phyloP scores from a whole-genome alignment of 2,797 vertebrate species.

The Premnoplex brunnescens region DNA sequence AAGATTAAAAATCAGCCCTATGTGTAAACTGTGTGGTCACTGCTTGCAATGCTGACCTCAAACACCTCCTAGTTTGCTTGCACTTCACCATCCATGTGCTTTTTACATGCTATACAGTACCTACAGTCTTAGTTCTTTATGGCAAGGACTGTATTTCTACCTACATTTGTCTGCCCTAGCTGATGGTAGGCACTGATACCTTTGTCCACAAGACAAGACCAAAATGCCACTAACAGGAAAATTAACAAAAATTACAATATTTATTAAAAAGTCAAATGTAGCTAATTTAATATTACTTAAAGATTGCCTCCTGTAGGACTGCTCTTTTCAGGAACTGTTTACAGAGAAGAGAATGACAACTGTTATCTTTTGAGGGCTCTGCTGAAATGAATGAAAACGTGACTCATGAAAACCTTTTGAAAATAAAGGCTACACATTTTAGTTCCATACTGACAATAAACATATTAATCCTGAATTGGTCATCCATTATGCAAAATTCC shows the following conservation, averaged over 20 bases:
- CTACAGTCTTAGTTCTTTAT: background rate
- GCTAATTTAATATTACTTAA: background rate
- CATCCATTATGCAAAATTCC: background rate
- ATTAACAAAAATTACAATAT: background rate
- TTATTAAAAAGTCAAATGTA: background rate
- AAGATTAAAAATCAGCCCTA: background rate
- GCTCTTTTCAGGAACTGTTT: background rate
- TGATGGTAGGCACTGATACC: background rate
- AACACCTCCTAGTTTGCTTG: background rate
- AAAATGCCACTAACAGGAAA: background rate
- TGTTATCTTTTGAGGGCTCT: background rate
- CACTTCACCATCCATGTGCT: background rate
- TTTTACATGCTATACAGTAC: background rate
- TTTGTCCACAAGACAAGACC: background rate
- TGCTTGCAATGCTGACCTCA: rapidly evolving
- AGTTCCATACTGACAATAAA: background rate
- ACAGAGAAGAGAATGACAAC: background rate
- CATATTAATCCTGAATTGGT: background rate
- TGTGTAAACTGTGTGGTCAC: background rate
- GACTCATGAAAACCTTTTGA: background rate
- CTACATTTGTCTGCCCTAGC: background rate
- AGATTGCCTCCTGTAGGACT: background rate
- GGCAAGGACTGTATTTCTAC: background rate
- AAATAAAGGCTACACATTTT: background rate
- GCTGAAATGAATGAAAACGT: background rate